Percentiles rank a stretch among this genome's conserved stretches.
Conservation (phyloP, 2,113 vertebrate genomes). For the Puffinus mauretanicus region DNA sequence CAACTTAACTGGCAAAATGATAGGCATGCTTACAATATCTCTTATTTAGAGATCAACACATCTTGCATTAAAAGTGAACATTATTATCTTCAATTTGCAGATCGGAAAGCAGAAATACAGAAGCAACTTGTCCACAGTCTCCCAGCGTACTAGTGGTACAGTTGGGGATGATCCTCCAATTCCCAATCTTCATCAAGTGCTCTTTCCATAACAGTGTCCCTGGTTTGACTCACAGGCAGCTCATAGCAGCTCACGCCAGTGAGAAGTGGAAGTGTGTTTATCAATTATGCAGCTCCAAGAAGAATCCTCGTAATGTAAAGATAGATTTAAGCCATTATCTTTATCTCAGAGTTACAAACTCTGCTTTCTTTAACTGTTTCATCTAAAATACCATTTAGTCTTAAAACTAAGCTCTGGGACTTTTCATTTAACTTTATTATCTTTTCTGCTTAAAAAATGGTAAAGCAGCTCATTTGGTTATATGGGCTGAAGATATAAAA, state of each 20-base stretch:
- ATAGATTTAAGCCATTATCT: slow-evolving; percentile 5
- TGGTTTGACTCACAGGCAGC: not conserved
- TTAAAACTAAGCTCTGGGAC: slow-evolving; percentile 36
- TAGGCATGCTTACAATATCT: not conserved
- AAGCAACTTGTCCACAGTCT: not conserved
- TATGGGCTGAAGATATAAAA: slow-evolving; percentile 24
- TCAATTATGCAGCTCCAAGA: not conserved
- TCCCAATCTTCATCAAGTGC: not conserved
- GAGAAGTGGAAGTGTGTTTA: not conserved
- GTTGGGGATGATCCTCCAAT: not conserved
- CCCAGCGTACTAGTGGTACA: not conserved
- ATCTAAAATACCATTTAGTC: slow-evolving; percentile 37
- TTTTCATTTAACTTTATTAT: slow-evolving; percentile 59
- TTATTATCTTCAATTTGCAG: not conserved
- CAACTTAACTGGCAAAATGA: not conserved
- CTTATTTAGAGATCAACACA: not conserved
- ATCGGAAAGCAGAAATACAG: not conserved
- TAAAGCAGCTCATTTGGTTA: slow-evolving; percentile 38
- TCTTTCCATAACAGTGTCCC: not conserved
- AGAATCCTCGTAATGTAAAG: not conserved
- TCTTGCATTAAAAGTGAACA: not conserved
- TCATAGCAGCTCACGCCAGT: not conserved
- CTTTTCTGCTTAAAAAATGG: slow-evolving; percentile 35
- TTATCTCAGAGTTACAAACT: slow-evolving; percentile 24
- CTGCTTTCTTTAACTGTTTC: slow-evolving; percentile 24